These are phyloP conservation scores for Hemiscyllium ocellatum DNA, from an alignment of 2,113 vertebrate species.

Conservation along the genomic window DNA sequence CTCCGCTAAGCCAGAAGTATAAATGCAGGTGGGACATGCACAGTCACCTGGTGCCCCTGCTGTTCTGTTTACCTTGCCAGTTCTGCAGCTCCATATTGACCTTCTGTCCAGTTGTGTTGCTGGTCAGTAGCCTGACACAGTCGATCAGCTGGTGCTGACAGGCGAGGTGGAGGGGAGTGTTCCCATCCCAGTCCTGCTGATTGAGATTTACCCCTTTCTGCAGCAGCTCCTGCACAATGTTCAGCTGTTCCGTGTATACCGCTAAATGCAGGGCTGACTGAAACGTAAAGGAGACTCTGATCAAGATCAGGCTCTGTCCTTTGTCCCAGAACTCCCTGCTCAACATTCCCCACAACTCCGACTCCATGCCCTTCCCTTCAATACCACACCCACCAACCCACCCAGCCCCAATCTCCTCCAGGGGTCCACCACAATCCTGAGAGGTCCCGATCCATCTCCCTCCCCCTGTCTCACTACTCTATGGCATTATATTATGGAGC, in stretches of 20 bases:
- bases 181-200: conserved; percentile 84
- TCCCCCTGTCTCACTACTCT: too few species aligned
- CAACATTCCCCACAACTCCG: too few species aligned
- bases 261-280: conserved; percentile 84
- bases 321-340: too few species aligned
- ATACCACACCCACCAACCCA: too few species aligned
- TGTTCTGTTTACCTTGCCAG: conserved; percentile 59
- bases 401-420: too few species aligned
- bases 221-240: conserved; percentile 64
- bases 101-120: conserved; percentile 35
- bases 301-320: too few species aligned
- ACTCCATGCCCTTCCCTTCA: too few species aligned
- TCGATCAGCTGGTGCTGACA: conserved; percentile 65
- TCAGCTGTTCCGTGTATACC: conserved; percentile 73
- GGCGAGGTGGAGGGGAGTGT: conserved; percentile 85
- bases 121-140: conserved; percentile 56
- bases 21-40: neutral
- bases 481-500: too few species aligned
- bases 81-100: conserved; percentile 67
- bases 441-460: too few species aligned
- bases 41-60: too few species aligned
- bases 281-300: neutral
- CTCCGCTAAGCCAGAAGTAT: too few species aligned
- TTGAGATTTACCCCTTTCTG: conserved; percentile 65
- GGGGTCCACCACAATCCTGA: too few species aligned